Percentiles rank a stretch among this genome's conserved stretches.
Conservation (phyloP, 2,888 invertebrate genomes). For the Drosophila mimica region DNA sequence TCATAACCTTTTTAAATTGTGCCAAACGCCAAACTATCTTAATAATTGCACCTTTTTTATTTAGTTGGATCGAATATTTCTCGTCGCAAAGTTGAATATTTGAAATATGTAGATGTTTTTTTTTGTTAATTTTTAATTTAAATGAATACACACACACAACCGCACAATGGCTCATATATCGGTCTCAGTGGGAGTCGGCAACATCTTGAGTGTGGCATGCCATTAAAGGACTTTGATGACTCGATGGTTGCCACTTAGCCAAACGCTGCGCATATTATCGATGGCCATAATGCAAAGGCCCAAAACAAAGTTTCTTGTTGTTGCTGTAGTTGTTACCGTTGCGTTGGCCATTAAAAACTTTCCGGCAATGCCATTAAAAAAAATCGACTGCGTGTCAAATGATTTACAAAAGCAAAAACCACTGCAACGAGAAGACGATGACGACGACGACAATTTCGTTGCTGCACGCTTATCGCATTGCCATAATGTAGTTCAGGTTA, state of each 20-base stretch:
- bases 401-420: constrained; percentile 63
- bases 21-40: not conserved
- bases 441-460: constrained; percentile 54
- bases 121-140: not conserved
- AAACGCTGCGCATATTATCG: constrained; percentile 51
- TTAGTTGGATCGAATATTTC: not conserved
- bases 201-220: constrained; percentile 56
- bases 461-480: constrained; percentile 59
- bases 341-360: constrained; percentile 71
- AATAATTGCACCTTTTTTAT: not conserved
- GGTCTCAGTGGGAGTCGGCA: constrained; percentile 33
- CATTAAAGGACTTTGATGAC: constrained; percentile 47
- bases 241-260: constrained; percentile 53
- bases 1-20: not conserved
- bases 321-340: constrained; percentile 28
- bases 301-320: constrained; percentile 1
- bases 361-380: constrained; percentile 73
- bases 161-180: not conserved
- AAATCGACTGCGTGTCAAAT: constrained; percentile 78
- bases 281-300: constrained; percentile 47
- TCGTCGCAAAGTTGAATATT: not conserved
- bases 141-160: not conserved
- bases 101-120: not conserved
- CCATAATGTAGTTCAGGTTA: constrained; percentile 63
- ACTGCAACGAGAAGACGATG: constrained; percentile 5